Evolutionary conservation across 2,113 vertebrate species (phyloP).

Genomic region (Toxotes jaculatrix): DNA sequence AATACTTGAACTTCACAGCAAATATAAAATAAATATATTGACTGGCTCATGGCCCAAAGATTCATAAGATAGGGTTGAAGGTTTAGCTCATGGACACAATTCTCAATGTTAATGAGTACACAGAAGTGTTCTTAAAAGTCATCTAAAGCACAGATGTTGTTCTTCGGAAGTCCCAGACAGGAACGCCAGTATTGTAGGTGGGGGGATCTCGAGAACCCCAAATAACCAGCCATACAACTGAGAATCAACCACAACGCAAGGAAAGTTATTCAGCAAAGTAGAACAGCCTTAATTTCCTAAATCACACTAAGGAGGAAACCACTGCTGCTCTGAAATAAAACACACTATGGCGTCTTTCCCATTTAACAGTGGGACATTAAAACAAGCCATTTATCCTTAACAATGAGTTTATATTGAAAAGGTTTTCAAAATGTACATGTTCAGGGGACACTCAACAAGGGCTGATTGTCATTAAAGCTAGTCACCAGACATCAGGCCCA

Average conservation of each 20-base stretch:
- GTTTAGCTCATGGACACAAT: conserved; percentile 29
- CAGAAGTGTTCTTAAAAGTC: conserved; percentile 22
- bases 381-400: conserved; percentile 13
- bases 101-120: conserved; percentile 21
- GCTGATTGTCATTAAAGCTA: not conserved
- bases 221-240: not conserved
- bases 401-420: not conserved
- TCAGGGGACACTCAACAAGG: not conserved
- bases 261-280: not conserved
- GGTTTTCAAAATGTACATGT: not conserved
- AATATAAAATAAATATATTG: conserved; percentile 10
- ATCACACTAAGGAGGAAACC: not conserved
- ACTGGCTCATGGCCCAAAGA: conserved; percentile 43
- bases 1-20: not conserved
- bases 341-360: not conserved
- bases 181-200: not conserved
- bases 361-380: conserved; percentile 17
- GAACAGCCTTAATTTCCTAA: not conserved
- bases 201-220: not conserved
- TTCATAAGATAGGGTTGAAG: conserved; percentile 10
- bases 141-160: conserved; percentile 6
- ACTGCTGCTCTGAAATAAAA: not conserved
- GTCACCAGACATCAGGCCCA: not conserved
- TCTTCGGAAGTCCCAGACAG: not conserved
- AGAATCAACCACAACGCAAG: not conserved